These are phyloP conservation scores for Drosophila leontia DNA, from an alignment of 1,140 invertebrate genomes.

Conservation along the genomic window DNA sequence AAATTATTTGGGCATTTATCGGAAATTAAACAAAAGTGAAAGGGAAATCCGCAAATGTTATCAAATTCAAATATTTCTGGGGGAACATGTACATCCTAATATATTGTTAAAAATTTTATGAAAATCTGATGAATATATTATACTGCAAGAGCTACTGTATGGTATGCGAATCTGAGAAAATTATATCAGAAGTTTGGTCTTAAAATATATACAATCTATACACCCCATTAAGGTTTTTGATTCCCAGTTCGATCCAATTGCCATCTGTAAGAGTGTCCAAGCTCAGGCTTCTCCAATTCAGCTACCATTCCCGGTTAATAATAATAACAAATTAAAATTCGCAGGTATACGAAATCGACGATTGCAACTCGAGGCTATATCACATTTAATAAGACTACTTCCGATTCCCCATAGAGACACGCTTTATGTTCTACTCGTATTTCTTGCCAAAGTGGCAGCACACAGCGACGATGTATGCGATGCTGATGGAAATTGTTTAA, in stretches of 20 bases:
- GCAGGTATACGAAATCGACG: constrained; percentile 92
- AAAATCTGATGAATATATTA: too few relatives aligned
- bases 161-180: background rate
- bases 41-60: too few relatives aligned
- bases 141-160: too few relatives aligned
- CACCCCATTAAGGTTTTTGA: background rate
- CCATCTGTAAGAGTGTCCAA: background rate
- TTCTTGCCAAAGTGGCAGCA: constrained; percentile 91
- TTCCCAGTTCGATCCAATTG: background rate
- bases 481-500: constrained; percentile 49
- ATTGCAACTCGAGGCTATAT: constrained; percentile 92
- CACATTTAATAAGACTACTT: constrained; percentile 93
- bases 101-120: too few relatives aligned
- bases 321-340: background rate
- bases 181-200: background rate
- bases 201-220: background rate
- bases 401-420: constrained; percentile 95
- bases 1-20: too few relatives aligned
- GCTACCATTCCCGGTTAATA: background rate
- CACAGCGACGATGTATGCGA: constrained; percentile 76
- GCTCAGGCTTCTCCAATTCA: background rate
- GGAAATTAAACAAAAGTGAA: too few relatives aligned
- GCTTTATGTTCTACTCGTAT: constrained; percentile 91
- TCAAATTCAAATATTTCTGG: too few relatives aligned
- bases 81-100: too few relatives aligned